Percentiles rank a stretch among this genome's conserved stretches.
Conservation (phyloP, 2,113 vertebrate species). For the Macquaria ambigua region DNA sequence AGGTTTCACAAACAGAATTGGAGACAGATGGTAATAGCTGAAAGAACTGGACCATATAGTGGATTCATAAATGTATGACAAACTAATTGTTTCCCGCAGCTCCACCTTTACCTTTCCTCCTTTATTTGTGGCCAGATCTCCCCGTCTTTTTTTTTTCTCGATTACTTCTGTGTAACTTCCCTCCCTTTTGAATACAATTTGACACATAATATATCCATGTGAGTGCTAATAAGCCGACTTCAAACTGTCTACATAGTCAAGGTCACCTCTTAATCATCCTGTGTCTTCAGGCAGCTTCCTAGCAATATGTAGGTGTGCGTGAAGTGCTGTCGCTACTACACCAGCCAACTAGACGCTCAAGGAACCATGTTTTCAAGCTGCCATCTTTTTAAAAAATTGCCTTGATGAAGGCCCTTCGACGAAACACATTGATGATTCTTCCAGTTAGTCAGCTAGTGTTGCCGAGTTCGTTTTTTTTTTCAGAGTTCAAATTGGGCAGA, state of each 20-base stretch:
- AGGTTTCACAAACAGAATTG: conserved; percentile 40
- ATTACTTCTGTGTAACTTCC: neutral
- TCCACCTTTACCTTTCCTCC: conserved; percentile 19
- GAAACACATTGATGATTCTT: neutral
- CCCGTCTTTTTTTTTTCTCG: neutral
- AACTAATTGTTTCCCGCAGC: conserved; percentile 22
- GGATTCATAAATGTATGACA: conserved; percentile 26
- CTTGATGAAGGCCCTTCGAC: neutral
- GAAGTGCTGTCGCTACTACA: neutral
- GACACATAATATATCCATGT: conserved; percentile 9
- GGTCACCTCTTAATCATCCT: conserved; percentile 20
- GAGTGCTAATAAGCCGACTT: neutral
- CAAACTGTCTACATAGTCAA: neutral
- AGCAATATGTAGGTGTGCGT: neutral
- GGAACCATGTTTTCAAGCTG: neutral
- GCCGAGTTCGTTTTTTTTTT: neutral
- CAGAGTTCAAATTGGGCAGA: neutral
- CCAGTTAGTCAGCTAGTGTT: neutral
- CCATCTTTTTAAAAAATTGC: neutral
- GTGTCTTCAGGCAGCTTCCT: neutral
- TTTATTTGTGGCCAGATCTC: neutral
- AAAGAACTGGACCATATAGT: conserved; percentile 18
- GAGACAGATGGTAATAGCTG: conserved; percentile 16
- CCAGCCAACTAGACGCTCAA: neutral
- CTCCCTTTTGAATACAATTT: neutral